phyloP scores from a whole-genome alignment of 2,113 vertebrate genomes.

The Etia nguti region DNA sequence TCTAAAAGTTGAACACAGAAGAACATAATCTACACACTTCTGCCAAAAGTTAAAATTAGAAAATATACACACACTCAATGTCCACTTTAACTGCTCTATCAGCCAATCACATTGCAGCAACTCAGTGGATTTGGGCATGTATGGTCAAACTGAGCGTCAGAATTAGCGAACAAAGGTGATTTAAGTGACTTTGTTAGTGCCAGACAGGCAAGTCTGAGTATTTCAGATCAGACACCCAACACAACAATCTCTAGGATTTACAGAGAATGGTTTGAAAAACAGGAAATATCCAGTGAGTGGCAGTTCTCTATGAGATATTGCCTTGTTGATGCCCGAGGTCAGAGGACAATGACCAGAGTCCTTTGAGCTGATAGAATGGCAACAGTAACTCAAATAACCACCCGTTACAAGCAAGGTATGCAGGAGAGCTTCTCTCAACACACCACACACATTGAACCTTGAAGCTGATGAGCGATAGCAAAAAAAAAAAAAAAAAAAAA shows the following conservation, averaged over 20 bases:
- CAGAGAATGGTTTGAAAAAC: neutral
- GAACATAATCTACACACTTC: neutral
- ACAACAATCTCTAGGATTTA: neutral
- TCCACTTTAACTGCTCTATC: neutral
- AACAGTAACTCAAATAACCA: neutral
- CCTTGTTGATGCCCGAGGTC: neutral
- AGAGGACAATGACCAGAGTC: neutral
- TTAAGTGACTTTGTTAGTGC: neutral
- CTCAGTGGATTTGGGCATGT: neutral
- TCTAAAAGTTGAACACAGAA: neutral
- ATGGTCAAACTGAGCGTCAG: neutral
- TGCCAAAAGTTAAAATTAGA: neutral
- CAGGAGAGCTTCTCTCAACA: neutral
- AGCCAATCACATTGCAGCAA: neutral
- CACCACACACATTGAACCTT: neutral
- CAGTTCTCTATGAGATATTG: neutral
- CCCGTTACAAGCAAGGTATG: neutral
- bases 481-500: neutral
- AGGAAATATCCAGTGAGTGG: neutral
- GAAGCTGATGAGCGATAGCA: neutral
- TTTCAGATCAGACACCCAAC: neutral
- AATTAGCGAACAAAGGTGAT: neutral
- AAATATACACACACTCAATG: neutral
- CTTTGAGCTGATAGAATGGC: neutral
- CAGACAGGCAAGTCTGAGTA: neutral